Conservation (phyloP, 1,140 invertebrate genomes). For the Drosophila arizonae region DNA sequence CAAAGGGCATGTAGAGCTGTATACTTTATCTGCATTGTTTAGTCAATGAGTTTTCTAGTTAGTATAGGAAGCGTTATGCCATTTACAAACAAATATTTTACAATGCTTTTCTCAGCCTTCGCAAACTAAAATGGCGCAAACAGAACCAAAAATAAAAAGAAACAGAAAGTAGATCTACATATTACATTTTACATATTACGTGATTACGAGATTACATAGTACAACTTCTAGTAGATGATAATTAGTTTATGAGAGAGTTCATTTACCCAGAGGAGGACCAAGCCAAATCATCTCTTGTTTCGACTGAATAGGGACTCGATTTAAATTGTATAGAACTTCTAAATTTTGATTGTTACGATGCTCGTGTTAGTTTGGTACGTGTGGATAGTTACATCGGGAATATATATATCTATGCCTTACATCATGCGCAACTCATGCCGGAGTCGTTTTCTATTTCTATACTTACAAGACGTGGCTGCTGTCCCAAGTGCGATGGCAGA, state of each 20-base stretch:
- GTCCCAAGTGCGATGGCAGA: conserved; percentile 77
- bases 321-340: conserved; percentile 28
- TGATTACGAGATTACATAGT: conserved; percentile 10
- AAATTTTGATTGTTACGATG: conserved; percentile 43
- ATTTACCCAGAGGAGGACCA: conserved; percentile 35
- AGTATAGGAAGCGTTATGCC: conserved; percentile 33
- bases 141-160: conserved; percentile 21
- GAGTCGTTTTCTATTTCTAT: conserved; percentile 53
- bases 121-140: conserved; percentile 19
- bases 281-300: not conserved
- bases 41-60: conserved; percentile 60
- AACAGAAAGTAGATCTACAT: conserved; percentile 4
- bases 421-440: conserved; percentile 69
- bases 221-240: conserved; percentile 3
- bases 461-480: conserved; percentile 77
- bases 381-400: not conserved
- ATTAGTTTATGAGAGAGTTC: conserved; percentile 15
- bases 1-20: conserved; percentile 2
- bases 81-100: conserved; percentile 19
- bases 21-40: conserved; percentile 50
- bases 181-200: conserved; percentile 2
- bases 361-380: conserved; percentile 18
- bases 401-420: conserved; percentile 6
- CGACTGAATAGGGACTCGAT: conserved; percentile 11
- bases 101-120: conserved; percentile 17